A percentile compares a stretch with the other conserved stretches of the same genome.
Conservation (phyloP, 1,140 invertebrate genomes). For the Aphelenchoides besseyi region DNA sequence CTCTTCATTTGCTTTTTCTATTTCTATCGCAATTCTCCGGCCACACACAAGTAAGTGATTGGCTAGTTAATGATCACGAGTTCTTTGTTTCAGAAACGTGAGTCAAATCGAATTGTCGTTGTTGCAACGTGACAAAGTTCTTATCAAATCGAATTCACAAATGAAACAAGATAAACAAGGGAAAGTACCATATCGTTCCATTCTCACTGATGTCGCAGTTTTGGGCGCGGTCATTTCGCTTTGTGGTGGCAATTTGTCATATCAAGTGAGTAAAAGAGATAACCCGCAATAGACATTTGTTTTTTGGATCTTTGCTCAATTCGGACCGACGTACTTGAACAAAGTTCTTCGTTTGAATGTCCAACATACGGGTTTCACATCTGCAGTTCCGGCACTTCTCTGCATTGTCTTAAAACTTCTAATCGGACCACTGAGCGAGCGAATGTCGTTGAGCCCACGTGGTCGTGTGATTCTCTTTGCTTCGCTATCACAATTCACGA, state of each 20-base stretch:
- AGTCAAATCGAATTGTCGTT: slow-evolving; percentile 11
- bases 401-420: slow-evolving; percentile 42
- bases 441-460: slow-evolving; percentile 27
- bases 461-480: slow-evolving; percentile 38
- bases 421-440: slow-evolving; percentile 46
- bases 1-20: slow-evolving; percentile 13
- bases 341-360: slow-evolving; percentile 50
- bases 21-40: slow-evolving; percentile 26
- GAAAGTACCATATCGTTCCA: background rate
- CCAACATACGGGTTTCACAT: slow-evolving; percentile 46
- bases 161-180: background rate
- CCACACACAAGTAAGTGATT: too few species aligned
- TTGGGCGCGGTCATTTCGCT: background rate
- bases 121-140: background rate
- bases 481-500: slow-evolving; percentile 45
- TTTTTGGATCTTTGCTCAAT: slow-evolving; percentile 55
- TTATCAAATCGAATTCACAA: background rate
- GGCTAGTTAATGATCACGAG: too few species aligned
- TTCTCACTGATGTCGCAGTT: slow-evolving; percentile 11
- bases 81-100: background rate
- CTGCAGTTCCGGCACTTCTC: slow-evolving; percentile 41
- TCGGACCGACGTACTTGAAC: slow-evolving; percentile 56
- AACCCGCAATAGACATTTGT: too few species aligned
- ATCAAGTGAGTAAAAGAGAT: too few species aligned
- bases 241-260: slow-evolving; percentile 12